phyloP scores from a whole-genome alignment of 2,888 invertebrate genomes.

The Anodontia alba region DNA sequence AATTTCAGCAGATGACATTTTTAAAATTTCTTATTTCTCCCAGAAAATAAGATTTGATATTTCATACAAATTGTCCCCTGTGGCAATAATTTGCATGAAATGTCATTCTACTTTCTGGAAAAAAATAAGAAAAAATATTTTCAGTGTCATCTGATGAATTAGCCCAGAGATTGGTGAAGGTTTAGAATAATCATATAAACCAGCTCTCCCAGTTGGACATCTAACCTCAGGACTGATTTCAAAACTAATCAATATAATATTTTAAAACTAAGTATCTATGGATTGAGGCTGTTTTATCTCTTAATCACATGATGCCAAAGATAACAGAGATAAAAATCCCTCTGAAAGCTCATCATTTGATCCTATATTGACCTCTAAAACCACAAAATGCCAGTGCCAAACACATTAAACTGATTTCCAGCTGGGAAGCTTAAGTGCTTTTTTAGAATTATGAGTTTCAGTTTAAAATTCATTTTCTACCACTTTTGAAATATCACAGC shows the following conservation, averaged over 20 bases:
- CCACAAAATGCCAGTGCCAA: conserved; percentile 5
- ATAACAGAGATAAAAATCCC: background rate
- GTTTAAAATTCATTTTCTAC: conserved; percentile 15
- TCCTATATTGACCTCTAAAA: background rate
- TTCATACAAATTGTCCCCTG: too few species aligned
- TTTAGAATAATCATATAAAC: too few species aligned
- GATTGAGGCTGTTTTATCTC: background rate
- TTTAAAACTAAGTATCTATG: conserved; percentile 12
- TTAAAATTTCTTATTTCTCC: too few species aligned
- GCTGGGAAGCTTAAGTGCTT: conserved; percentile 17
- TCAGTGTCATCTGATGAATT: too few species aligned
- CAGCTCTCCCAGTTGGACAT: conserved; percentile 1
- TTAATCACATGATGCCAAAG: background rate
- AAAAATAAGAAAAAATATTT: too few species aligned
- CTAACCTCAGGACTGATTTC: background rate
- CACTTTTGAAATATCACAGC: background rate
- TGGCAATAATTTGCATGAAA: too few species aligned
- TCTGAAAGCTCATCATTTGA: background rate
- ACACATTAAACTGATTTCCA: background rate
- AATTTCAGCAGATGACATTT: too few species aligned
- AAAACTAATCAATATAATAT: conserved; percentile 11
- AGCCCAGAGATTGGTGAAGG: too few species aligned
- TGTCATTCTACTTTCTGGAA: too few species aligned
- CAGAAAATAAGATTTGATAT: too few species aligned
- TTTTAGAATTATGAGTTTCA: conserved; percentile 16